Evolutionary conservation across 2,888 invertebrate genomes (phyloP).

Genomic region (Actias luna): DNA sequence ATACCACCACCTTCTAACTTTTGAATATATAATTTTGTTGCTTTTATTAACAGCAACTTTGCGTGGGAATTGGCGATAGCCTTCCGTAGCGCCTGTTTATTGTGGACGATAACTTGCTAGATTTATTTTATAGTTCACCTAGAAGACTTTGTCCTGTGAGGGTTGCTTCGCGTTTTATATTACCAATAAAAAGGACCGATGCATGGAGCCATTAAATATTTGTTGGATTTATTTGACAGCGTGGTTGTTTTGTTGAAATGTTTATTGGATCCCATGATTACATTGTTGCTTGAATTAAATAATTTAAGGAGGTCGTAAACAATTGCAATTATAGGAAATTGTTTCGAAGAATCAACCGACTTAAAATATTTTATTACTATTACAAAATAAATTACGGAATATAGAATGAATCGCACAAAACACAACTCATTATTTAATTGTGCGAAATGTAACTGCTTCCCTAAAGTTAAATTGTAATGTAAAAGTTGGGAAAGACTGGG

Average conservation of each 20-base stretch:
- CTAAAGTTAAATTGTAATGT: conserved; percentile 64
- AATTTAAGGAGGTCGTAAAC: conserved; percentile 20
- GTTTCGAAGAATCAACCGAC: conserved; percentile 6
- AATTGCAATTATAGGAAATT: conserved; percentile 16
- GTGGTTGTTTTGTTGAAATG: conserved; percentile 67
- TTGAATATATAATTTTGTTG: conserved; percentile 82
- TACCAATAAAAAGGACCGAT: conserved; percentile 73
- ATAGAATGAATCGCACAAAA: neutral
- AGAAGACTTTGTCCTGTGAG: conserved; percentile 67
- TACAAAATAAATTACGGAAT: conserved; percentile 2
- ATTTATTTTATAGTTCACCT: conserved; percentile 77
- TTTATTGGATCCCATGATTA: conserved; percentile 63
- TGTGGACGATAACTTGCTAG: conserved; percentile 78
- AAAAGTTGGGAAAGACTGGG: conserved; percentile 66
- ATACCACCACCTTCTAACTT: conserved; percentile 79
- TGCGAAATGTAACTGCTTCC: conserved; percentile 17
- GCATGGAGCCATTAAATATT: conserved; percentile 75
- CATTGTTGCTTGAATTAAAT: conserved; percentile 71
- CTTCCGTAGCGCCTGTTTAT: conserved; percentile 77
- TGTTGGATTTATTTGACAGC: conserved; percentile 76
- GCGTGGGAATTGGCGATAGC: conserved; percentile 81
- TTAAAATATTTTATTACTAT: conserved; percentile 26
- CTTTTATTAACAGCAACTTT: conserved; percentile 80
- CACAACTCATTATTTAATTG: conserved; percentile 3
- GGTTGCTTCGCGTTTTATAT: conserved; percentile 68